Evolutionary conservation across 1,140 invertebrate species (phyloP), one percentile per base, ranked within the genome.

Genomic region (Lanistes nyassanus): DNA sequence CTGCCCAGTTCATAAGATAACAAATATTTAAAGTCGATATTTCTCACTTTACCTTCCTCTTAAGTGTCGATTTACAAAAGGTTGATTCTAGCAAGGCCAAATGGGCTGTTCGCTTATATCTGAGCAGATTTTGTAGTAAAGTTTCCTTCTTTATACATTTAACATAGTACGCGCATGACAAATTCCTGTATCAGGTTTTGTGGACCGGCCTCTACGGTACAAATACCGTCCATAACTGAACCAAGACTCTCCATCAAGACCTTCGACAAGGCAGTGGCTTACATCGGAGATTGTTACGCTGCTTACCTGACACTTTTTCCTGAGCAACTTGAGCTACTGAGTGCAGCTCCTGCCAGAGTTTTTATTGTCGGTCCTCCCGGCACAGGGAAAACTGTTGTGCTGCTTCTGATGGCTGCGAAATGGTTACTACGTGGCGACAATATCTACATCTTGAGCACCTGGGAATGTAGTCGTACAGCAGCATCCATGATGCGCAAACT

Each of bases 181-280:
- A n/a, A n/a, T n/a, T n/a, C n/a, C n/a, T 42, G 13, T 42, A n/a
- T 58, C 56, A 58, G 56, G 56, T 58, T 58, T 29, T 58, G 56
- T 21, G 56, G 56, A 58, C 56, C 56, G 21, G 56, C 56, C 4
- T n/a, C 56, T n/a, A 58, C 56, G 6, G 29, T 58, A 7, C 4
- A 5, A 5, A 21, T 58, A 5, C 56, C 56, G 4, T 7, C 6
- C 7, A 29, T 58, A 29, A 58, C 5, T 23, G 23, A 5, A 7
- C 56, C 56, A 7, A 5, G 56, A 5, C 6, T n/a, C 21, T 23
- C 23, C 23, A 23, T 58, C 6, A 58, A 29, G 21, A n/a, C 56
- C 23, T 23, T 4, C 5, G 23, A 23, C 23, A 5, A 58, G 29
- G 56, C 23, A 23, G 29, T 58, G 23, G 56, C 56, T 21, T 21